These are phyloP conservation scores for Mercenaria mercenaria DNA, from an alignment of 1,140 invertebrate species.

Conservation along the genomic window DNA sequence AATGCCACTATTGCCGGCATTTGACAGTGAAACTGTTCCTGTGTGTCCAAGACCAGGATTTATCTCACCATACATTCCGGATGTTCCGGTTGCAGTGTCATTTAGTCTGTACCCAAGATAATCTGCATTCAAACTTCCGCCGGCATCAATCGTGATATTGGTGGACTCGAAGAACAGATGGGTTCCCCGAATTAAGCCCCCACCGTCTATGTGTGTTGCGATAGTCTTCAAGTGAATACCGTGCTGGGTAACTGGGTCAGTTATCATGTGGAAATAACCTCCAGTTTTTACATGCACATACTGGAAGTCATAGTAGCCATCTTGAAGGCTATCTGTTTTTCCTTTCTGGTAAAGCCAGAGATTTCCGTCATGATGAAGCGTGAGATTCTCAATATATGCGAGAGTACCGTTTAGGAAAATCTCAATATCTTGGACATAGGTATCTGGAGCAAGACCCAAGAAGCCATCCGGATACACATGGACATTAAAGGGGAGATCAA, in stretches of 20 bases:
- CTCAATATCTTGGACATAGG: constrained; percentile 75
- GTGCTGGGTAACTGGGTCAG: constrained; percentile 73
- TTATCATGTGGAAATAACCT: constrained; percentile 78
- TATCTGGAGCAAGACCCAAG: constrained; percentile 78
- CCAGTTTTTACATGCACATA: constrained; percentile 78
- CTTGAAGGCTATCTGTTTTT: constrained; percentile 60
- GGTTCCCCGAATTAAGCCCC: constrained; percentile 77
- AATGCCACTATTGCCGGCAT: neutral
- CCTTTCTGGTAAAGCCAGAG: constrained; percentile 76
- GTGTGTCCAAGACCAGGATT: constrained; percentile 77
- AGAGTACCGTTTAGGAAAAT: constrained; percentile 80
- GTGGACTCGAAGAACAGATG: constrained; percentile 72
- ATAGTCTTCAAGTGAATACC: constrained; percentile 74
- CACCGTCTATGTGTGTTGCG: constrained; percentile 76
- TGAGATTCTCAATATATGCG: constrained; percentile 77
- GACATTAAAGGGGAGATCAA: constrained; percentile 80
- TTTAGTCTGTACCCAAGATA: constrained; percentile 75
- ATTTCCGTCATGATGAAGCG: constrained; percentile 76
- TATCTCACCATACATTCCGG: constrained; percentile 75
- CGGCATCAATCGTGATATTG: constrained; percentile 79
- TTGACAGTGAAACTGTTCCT: neutral
- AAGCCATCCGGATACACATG: constrained; percentile 78
- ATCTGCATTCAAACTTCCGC: constrained; percentile 75
- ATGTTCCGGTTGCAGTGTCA: constrained; percentile 64
- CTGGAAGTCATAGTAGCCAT: constrained; percentile 74